Conservation (phyloP, 1,140 invertebrate species). For the Macrobrachium nipponense region DNA sequence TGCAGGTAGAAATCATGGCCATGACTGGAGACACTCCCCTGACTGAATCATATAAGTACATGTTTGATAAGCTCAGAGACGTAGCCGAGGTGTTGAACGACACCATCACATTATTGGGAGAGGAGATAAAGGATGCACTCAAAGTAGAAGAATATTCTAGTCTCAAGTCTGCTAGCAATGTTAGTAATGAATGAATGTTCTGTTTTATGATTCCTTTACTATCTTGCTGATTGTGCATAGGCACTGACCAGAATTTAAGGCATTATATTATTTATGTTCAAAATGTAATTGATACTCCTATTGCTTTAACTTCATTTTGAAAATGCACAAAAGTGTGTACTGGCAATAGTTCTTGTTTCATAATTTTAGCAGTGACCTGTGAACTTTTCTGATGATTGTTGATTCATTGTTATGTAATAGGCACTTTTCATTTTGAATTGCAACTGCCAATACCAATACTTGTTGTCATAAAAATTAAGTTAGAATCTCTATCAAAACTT, state of each 20-base stretch:
- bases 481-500: too few relatives aligned
- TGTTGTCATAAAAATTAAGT: background rate
- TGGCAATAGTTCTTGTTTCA: too few relatives aligned
- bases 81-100: conserved; percentile 31
- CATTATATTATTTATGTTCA: too few relatives aligned
- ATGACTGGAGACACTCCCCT: conserved; percentile 25
- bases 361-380: too few relatives aligned
- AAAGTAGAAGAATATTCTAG: conserved; percentile 24
- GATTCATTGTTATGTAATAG: background rate
- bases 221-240: too few relatives aligned
- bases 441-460: background rate
- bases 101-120: conserved; percentile 10
- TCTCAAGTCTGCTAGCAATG: background rate
- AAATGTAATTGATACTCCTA: too few relatives aligned
- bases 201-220: too few relatives aligned
- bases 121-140: conserved; percentile 27
- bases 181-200: background rate
- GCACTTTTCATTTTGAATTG: background rate
- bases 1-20: conserved; percentile 17
- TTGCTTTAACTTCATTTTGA: too few relatives aligned
- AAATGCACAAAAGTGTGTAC: too few relatives aligned
- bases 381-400: too few relatives aligned
- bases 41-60: conserved; percentile 38
- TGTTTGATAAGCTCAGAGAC: conserved; percentile 45
- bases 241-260: too few relatives aligned